Conservation (phyloP, 53 echinoderm and acorn worm genomes). For the Stichopus horrens region DNA sequence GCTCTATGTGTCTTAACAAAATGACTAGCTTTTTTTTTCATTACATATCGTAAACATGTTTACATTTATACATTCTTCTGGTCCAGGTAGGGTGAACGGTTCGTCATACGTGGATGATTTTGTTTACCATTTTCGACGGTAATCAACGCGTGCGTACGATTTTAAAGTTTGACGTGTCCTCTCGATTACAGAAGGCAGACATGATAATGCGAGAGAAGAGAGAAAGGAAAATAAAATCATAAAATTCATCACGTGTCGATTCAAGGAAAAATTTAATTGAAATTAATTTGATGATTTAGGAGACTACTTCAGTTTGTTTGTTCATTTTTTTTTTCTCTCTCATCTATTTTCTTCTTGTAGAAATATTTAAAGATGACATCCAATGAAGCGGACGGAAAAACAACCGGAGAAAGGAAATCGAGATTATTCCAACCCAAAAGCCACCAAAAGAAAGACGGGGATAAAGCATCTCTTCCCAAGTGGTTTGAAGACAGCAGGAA, state of each 20-base stretch:
- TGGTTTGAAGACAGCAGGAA: constrained; percentile 65
- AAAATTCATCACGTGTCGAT: background rate
- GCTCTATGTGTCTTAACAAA: no score
- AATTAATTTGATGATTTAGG: background rate
- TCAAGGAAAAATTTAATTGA: background rate
- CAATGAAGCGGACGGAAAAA: constrained; percentile 1
- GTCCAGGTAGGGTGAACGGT: no score
- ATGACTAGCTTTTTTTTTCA: no score
- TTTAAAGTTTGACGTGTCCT: no score
- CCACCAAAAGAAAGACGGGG: background rate
- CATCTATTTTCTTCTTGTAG: background rate
- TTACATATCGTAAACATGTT: no score
- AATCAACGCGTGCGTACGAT: no score
- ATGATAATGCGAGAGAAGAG: no score
- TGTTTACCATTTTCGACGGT: no score
- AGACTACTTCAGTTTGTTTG: background rate
- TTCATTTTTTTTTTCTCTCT: background rate
- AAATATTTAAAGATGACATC: constrained; percentile 21
- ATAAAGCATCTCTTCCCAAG: constrained; percentile 46
- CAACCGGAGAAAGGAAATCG: background rate
- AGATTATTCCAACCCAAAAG: constrained; percentile 17
- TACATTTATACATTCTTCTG: no score
- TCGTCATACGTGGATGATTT: no score
- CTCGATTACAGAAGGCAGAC: no score
- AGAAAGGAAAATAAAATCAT: no score